Base-by-base conservation (phyloP, 2,797 vertebrate genomes). In the Acanthurus tractus region DNA sequence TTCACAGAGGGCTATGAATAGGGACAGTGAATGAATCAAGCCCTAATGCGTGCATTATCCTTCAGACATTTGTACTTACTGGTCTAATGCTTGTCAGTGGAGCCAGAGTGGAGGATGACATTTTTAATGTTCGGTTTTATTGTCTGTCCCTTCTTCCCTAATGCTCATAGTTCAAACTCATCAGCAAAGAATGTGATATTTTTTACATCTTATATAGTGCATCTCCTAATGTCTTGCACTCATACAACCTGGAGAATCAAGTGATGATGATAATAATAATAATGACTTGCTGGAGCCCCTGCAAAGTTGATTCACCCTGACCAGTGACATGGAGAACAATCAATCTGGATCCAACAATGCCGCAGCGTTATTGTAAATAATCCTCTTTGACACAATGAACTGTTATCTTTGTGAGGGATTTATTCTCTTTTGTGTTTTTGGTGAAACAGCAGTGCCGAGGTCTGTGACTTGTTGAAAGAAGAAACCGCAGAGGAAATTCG, bases 11-110 rank as follows among this genome's bases (percentile, higher is more conserved):
- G 74, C 80, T 85, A 75, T 82, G 89, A 88, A 91, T 84, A 71
- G 84, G 53, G 50, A 77, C 66, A 68, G 74, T 78, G 70, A 82
- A 90, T 90, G 81, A 93, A 89, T 92, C 86, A 90, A 77, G 71
- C 58, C 56, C 77, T 93, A 92, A 93, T 92, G 87, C 18, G 79
- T 77, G 85, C 70, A 89, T 88, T 92, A 91, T 92, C 89, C 87
- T 86, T 90, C 77, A 88, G 83, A 92, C 75, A 74, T 88, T 86
- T 88, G 86, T 76, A 68, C 82, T 79, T 86, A 87, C 79, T 89
- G 87, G 83, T 83, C 80, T 91, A 90, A 93, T 91, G 89, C 86
- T 80, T 63, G 83, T 90, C 82, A 77, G 65, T 71, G 66, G 73
- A 86, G 73, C 75, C 53, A 57, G 67, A 88, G 76, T 74, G 57